These are phyloP conservation scores for Clinocottus analis DNA, from an alignment of 2,113 vertebrate genomes.

Conservation along the genomic window DNA sequence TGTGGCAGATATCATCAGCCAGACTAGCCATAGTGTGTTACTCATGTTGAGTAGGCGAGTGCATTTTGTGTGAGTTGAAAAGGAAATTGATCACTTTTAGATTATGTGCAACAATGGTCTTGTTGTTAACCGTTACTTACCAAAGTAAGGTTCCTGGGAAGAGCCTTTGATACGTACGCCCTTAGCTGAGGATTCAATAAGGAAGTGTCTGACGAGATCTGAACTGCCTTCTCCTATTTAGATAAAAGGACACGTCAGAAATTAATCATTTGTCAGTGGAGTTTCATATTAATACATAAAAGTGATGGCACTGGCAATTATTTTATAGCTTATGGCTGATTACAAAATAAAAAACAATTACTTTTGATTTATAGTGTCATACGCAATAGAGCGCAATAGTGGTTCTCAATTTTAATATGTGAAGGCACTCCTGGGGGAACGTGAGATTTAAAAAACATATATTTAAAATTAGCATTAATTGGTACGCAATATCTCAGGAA, in stretches of 20 bases:
- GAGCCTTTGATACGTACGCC: slow-evolving; percentile 92
- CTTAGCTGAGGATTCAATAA: slow-evolving; percentile 92
- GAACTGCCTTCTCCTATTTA: slow-evolving; percentile 66
- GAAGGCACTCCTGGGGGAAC: no score
- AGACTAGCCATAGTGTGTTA: slow-evolving; percentile 1
- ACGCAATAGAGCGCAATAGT: no score
- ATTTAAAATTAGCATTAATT: no score
- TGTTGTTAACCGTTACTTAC: slow-evolving; percentile 75
- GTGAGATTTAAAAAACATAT: no score
- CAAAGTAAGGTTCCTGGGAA: slow-evolving; percentile 91
- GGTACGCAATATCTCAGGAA: not conserved
- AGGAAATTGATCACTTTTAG: not conserved
- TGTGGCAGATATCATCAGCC: not conserved
- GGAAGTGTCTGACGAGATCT: slow-evolving; percentile 88
- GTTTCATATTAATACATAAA: not conserved
- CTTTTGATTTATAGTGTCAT: not conserved
- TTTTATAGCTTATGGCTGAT: not conserved
- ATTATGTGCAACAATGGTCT: not conserved
- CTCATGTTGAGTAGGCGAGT: not conserved
- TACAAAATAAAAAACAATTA: not conserved
- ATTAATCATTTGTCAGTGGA: not conserved
- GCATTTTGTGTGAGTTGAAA: not conserved
- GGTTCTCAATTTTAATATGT: no score
- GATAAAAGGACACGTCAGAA: not conserved
- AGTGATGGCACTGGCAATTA: not conserved